Conservation (phyloP, 2,888 invertebrate species). For the Ariolimax columbianus region DNA sequence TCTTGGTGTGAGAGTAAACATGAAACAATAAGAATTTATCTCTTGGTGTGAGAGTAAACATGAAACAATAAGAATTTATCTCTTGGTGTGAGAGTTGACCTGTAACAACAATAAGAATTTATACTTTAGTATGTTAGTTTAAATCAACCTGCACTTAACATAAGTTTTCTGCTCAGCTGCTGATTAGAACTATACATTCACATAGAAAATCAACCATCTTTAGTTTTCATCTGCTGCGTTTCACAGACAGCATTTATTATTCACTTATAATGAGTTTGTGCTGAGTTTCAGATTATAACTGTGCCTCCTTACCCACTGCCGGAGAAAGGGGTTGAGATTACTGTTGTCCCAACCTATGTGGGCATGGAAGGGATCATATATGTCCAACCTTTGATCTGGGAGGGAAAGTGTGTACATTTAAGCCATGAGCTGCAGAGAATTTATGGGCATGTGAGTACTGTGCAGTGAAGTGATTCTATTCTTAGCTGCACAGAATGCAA, state of each 20-base stretch:
- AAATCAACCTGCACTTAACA: too few species aligned
- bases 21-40: too few species aligned
- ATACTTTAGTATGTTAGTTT: too few species aligned
- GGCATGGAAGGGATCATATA: slow-evolving; percentile 79
- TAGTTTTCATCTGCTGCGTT: neutral
- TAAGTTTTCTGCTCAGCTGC: too few species aligned
- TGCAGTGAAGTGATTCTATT: too few species aligned
- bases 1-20: too few species aligned
- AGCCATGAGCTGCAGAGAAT: slow-evolving; percentile 36
- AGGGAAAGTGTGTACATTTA: slow-evolving; percentile 8
- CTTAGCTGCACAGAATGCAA: too few species aligned
- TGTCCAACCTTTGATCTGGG: slow-evolving; percentile 62
- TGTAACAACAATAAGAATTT: too few species aligned
- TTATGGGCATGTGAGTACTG: slow-evolving; percentile 32
- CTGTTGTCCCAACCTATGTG: slow-evolving; percentile 76
- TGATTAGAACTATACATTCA: neutral
- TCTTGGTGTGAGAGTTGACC: too few species aligned
- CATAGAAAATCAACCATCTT: neutral
- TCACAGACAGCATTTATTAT: neutral
- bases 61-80: too few species aligned
- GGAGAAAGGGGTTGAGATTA: neutral
- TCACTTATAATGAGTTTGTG: neutral
- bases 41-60: too few species aligned
- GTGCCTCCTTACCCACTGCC: neutral
- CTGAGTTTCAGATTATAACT: neutral